Percentiles rank a stretch among this genome's conserved stretches.
Evolutionary conservation across 1,140 invertebrate genomes (phyloP).

Genomic region (Bombus turneri): DNA sequence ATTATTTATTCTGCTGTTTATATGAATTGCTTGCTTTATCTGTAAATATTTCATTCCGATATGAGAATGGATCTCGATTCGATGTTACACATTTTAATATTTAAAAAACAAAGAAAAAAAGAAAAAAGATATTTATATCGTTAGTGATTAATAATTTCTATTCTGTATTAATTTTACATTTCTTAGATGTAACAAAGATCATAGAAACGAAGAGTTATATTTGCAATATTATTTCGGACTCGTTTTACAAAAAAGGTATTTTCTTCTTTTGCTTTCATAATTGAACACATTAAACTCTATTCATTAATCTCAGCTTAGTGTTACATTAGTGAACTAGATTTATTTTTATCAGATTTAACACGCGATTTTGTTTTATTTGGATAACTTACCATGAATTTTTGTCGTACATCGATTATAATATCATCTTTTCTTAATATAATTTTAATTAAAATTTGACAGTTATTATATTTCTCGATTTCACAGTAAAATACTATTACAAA

Average conservation of each 20-base stretch:
- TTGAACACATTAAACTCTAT: neutral
- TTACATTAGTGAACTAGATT: neutral
- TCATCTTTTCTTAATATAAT: neutral
- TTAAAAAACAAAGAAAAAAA: neutral
- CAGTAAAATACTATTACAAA: neutral
- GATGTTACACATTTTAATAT: neutral
- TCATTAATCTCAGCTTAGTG: neutral
- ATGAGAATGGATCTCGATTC: neutral
- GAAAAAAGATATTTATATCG: neutral
- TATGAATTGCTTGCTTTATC: neutral
- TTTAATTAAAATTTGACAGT: neutral
- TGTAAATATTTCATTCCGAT: slow-evolving; percentile 4
- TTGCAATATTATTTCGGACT: neutral
- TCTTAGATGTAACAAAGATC: neutral
- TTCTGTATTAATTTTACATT: neutral
- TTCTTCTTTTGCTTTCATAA: neutral
- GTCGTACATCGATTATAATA: neutral
- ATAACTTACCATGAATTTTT: neutral
- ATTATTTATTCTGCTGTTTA: slow-evolving; percentile 14
- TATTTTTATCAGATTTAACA: neutral
- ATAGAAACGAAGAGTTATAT: neutral
- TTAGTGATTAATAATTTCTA: neutral
- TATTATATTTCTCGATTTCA: neutral
- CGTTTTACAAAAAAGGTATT: neutral
- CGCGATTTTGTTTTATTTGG: neutral